Percentiles rank a stretch among this genome's conserved stretches.
phyloP scores from a whole-genome alignment of 2,797 vertebrate species.

The Odontamblyopus lacepedii region DNA sequence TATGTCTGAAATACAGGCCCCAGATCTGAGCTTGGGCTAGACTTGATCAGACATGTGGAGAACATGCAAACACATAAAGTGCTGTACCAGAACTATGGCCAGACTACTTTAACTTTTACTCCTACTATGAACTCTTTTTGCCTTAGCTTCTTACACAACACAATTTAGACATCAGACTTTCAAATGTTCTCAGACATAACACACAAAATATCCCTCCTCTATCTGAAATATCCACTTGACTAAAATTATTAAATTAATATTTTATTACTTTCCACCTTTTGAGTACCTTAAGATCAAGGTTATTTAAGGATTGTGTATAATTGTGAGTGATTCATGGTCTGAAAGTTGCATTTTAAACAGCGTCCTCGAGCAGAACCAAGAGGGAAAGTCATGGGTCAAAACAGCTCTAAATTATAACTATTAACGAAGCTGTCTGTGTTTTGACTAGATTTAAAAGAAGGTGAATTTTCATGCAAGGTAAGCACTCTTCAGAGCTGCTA shows the following conservation, averaged over 20 bases:
- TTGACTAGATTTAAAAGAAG: constrained; percentile 20
- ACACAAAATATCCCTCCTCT: not conserved
- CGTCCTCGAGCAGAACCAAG: constrained; percentile 37
- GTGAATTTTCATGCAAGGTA: constrained; percentile 12
- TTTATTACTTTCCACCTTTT: not conserved
- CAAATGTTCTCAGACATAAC: not conserved
- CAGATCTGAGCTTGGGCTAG: no score
- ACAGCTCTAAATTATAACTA: constrained; percentile 34
- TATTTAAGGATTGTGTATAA: not conserved
- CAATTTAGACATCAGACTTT: not conserved
- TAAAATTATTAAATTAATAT: not conserved
- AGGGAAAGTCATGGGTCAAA: constrained; percentile 24
- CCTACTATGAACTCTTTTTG: not conserved
- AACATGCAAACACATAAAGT: no score
- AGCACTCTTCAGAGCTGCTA: constrained; percentile 4
- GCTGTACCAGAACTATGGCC: no score
- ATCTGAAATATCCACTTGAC: not conserved
- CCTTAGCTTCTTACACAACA: not conserved
- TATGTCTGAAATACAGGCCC: no score
- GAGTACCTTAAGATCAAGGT: constrained; percentile 6
- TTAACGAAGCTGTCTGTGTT: constrained; percentile 23
- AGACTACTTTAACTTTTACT: not conserved
- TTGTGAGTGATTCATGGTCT: constrained; percentile 12
- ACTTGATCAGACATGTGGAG: no score
- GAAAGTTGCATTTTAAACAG: constrained; percentile 26